phyloP scores from a whole-genome alignment of 2,113 vertebrate genomes.

The Rhinolophus sinicus region DNA sequence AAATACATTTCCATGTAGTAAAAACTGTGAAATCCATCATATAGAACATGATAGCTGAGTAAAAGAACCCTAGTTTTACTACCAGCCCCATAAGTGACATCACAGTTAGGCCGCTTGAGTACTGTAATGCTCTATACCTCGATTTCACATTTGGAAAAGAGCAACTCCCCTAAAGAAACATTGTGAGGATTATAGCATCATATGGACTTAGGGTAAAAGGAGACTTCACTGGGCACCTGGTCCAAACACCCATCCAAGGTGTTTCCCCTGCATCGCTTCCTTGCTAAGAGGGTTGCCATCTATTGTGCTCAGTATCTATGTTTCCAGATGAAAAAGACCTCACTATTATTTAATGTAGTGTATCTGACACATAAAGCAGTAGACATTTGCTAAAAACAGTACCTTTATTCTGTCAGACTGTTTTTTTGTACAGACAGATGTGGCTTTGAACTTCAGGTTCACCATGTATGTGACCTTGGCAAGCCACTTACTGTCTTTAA shows the following conservation, averaged over 20 bases:
- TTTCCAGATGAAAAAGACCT: background rate
- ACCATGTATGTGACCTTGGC: background rate
- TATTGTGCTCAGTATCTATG: background rate
- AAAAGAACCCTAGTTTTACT: constrained; percentile 52
- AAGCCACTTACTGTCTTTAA: background rate
- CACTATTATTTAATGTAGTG: background rate
- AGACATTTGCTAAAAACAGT: background rate
- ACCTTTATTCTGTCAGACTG: background rate
- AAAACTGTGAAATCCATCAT: constrained; percentile 66
- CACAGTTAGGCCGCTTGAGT: background rate
- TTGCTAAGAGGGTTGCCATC: background rate
- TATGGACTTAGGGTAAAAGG: background rate
- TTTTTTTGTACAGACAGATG: background rate
- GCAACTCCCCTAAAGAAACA: background rate
- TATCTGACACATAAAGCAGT: background rate
- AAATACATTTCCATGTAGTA: constrained; percentile 53
- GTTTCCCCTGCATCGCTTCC: background rate
- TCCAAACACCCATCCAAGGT: background rate
- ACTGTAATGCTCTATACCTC: background rate
- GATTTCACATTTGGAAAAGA: background rate
- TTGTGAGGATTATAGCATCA: background rate
- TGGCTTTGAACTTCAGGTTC: background rate
- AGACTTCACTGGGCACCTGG: background rate
- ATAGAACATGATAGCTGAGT: background rate
- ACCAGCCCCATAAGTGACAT: constrained; percentile 21